Evolutionary conservation across 2,797 vertebrate genomes (phyloP).

Genomic region (Peromyscus nudipes): DNA sequence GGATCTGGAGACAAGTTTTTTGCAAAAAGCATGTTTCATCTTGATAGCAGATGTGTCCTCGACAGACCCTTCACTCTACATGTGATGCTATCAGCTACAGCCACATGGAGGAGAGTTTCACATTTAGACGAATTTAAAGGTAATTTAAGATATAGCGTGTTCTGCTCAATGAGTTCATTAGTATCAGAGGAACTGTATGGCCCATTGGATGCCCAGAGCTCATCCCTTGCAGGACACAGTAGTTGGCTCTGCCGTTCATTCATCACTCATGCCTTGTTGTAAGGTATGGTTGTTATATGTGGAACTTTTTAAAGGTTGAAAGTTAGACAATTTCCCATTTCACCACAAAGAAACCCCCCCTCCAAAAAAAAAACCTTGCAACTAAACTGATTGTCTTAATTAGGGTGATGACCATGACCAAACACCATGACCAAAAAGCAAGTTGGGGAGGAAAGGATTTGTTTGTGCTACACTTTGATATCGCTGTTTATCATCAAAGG

Average conservation of each 20-base stretch:
- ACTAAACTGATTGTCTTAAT: neutral
- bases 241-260: neutral
- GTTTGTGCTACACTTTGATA: neutral
- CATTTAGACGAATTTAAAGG: constrained; percentile 24
- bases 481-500: neutral
- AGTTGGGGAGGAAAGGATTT: neutral
- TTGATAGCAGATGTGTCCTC: constrained; percentile 19
- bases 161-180: constrained; percentile 34
- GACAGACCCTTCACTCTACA: neutral
- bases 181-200: neutral
- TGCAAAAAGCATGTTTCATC: constrained; percentile 28
- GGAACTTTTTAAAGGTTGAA: neutral
- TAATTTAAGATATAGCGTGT: constrained; percentile 19
- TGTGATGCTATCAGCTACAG: constrained; percentile 44
- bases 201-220: neutral
- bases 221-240: neutral
- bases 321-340: neutral
- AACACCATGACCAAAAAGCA: neutral
- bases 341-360: neutral
- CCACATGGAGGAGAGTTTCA: neutral
- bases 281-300: neutral
- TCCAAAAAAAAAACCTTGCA: neutral
- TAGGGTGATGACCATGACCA: neutral
- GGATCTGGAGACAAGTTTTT: neutral
- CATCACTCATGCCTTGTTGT: neutral